Conservation (phyloP, 2,888 invertebrate species). For the Agrochola lota region DNA sequence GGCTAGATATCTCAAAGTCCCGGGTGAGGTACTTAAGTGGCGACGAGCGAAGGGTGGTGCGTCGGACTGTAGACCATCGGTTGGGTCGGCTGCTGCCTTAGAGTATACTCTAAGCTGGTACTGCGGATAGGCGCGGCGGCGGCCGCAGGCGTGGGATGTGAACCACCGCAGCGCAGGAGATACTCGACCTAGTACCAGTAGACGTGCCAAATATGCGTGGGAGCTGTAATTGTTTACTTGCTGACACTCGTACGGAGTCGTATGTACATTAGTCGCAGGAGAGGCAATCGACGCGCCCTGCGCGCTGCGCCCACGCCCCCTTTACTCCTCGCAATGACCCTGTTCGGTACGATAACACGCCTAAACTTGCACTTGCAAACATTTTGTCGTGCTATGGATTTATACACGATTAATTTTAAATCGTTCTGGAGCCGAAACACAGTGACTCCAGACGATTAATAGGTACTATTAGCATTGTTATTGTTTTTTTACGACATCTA, state of each 20-base stretch:
- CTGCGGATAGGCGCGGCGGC: too few species aligned
- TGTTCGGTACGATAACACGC: slow-evolving; percentile 5
- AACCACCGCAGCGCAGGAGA: slow-evolving; percentile 28
- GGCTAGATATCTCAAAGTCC: not conserved
- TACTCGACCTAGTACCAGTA: slow-evolving; percentile 8
- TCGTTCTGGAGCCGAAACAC: too few species aligned
- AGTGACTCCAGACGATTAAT: too few species aligned
- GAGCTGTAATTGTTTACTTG: slow-evolving; percentile 73
- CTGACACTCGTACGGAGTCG: slow-evolving; percentile 34
- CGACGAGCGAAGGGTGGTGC: not conserved
- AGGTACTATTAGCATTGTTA: too few species aligned
- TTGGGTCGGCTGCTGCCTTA: not conserved
- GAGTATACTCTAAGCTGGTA: too few species aligned
- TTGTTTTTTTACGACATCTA: too few species aligned
- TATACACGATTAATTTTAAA: too few species aligned
- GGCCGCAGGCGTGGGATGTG: slow-evolving; percentile 44
- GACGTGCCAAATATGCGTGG: slow-evolving; percentile 59
- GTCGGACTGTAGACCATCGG: not conserved
- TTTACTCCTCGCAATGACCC: slow-evolving; percentile 15
- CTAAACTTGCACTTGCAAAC: slow-evolving; percentile 19
- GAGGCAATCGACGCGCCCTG: slow-evolving; percentile 28
- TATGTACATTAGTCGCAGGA: slow-evolving; percentile 34
- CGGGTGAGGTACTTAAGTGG: too few species aligned
- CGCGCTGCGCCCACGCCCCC: not conserved
- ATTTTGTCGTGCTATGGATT: slow-evolving; percentile 24